Percentiles rank a stretch among this genome's conserved stretches.
These are phyloP conservation scores for Clanis bilineata DNA, from an alignment of 2,888 invertebrate genomes.

Conservation along the genomic window DNA sequence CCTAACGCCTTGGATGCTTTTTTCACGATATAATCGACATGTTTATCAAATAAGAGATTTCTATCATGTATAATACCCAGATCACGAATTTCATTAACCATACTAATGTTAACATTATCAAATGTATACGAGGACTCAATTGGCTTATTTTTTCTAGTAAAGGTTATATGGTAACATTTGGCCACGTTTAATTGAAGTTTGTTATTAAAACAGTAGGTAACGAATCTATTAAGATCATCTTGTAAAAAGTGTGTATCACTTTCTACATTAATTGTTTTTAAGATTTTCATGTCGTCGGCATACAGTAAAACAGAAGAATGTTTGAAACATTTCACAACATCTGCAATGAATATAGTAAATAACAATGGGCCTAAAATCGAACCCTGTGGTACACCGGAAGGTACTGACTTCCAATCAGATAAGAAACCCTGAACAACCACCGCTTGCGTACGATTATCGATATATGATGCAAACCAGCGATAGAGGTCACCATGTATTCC, in stretches of 20 bases:
- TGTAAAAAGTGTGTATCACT: background rate
- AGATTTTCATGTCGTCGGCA: conserved; percentile 14
- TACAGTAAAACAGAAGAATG: conserved; percentile 15
- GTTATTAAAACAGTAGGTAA: background rate
- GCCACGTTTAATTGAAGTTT: background rate
- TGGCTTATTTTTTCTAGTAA: too few species aligned
- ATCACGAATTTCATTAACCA: too few species aligned
- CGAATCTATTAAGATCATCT: background rate
- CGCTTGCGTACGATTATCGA: conserved; percentile 19
- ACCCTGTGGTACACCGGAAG: conserved; percentile 21
- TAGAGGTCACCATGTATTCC: conserved; percentile 20
- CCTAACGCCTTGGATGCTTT: too few species aligned
- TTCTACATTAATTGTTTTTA: background rate
- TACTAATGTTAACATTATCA: too few species aligned
- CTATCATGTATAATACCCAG: too few species aligned
- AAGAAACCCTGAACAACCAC: conserved; percentile 16
- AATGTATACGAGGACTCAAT: too few species aligned
- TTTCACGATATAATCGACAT: too few species aligned
- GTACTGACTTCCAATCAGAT: conserved; percentile 13
- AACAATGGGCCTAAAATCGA: conserved; percentile 4
- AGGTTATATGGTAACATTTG: too few species aligned
- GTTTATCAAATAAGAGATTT: too few species aligned
- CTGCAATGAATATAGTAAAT: conserved; percentile 15
- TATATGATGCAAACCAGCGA: too few species aligned
- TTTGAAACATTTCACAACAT: conserved; percentile 13